These are phyloP conservation scores for Galago senegalensis DNA, from an alignment of 2,797 vertebrate species.

Conservation along the genomic window DNA sequence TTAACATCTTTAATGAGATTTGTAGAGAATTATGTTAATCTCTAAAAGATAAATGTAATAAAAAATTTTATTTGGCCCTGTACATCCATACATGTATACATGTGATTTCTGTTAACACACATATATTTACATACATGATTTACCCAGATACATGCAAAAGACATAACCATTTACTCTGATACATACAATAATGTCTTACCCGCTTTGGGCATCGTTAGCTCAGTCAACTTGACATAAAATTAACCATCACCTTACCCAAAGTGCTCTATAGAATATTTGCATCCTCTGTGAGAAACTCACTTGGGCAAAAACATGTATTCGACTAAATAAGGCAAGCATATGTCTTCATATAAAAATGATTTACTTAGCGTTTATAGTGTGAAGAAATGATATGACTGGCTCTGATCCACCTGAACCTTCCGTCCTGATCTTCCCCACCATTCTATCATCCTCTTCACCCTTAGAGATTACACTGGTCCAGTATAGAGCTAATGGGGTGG, in stretches of 20 bases:
- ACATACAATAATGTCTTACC: not conserved
- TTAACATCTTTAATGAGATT: not conserved
- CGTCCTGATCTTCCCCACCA: not conserved
- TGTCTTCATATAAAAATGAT: not conserved
- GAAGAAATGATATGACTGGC: not conserved
- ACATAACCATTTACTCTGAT: too few relatives aligned
- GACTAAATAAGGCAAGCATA: not conserved
- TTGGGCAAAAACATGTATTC: conserved; percentile 50
- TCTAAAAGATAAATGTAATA: not conserved
- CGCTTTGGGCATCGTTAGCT: not conserved
- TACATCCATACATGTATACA: not conserved
- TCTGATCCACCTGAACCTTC: not conserved
- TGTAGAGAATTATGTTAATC: not conserved
- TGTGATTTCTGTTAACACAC: not conserved
- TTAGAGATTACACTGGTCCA: not conserved
- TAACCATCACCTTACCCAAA: not conserved
- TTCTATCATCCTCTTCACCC: not conserved
- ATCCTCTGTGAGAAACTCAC: not conserved
- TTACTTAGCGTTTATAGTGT: conserved; percentile 4
- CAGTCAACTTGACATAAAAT: not conserved
- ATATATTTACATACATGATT: not conserved
- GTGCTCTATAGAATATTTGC: conserved; percentile 1
- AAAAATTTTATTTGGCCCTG: conserved; percentile 4
- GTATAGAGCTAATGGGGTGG: not conserved
- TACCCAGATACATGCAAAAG: too few relatives aligned